These are phyloP conservation scores for Eristalis arbustorum DNA, from an alignment of 2,888 invertebrate species.

Conservation along the genomic window DNA sequence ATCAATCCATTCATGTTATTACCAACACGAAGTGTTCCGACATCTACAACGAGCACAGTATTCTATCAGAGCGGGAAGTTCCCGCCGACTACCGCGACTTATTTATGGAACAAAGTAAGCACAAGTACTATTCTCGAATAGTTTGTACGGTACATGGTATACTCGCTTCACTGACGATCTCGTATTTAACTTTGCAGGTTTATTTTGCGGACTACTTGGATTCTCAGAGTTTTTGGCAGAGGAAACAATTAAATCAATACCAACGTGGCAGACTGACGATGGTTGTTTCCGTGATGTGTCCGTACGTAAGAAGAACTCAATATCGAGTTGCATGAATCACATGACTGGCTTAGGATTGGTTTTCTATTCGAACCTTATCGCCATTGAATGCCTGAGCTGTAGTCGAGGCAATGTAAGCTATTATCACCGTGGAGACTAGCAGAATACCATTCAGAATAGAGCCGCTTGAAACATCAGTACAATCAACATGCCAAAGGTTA, in stretches of 20 bases:
- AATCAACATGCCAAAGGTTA: no score
- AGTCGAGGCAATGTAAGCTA: background rate
- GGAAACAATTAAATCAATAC: conserved; percentile 17
- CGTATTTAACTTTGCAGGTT: conserved; percentile 18
- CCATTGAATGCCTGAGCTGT: background rate
- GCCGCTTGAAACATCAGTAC: no score
- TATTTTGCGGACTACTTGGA: conserved; percentile 55
- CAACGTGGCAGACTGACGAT: conserved; percentile 24
- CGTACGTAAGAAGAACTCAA: background rate
- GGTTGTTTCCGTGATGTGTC: conserved; percentile 25
- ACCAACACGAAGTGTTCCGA: conserved; percentile 38
- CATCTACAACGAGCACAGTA: conserved; percentile 42
- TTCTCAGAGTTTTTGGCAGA: conserved; percentile 43
- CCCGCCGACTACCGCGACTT: conserved; percentile 76
- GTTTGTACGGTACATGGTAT: background rate
- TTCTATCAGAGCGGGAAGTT: conserved; percentile 66
- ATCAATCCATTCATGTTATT: conserved; percentile 52
- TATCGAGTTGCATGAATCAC: conserved; percentile 34
- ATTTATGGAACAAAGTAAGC: conserved; percentile 77
- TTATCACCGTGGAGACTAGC: background rate
- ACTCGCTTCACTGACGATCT: background rate
- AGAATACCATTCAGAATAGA: background rate
- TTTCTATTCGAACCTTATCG: conserved; percentile 40
- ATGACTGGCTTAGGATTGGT: conserved; percentile 52
- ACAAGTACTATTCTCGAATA: background rate